Percentiles rank a stretch among this genome's conserved stretches.
phyloP scores from a whole-genome alignment of 1,140 invertebrate species.

The Lepeophtheirus salmonis region DNA sequence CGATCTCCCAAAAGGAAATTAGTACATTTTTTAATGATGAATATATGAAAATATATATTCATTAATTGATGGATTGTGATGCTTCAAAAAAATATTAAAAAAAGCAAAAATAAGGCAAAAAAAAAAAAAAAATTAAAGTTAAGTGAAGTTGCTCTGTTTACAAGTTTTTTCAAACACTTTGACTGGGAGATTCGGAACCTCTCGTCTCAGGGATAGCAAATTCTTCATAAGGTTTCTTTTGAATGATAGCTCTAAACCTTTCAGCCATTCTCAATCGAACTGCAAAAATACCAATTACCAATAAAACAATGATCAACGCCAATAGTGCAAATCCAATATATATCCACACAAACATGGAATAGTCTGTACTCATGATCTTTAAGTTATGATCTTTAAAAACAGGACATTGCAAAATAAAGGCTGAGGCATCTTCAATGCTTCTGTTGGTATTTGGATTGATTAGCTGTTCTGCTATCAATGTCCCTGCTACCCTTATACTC shows the following conservation, averaged over 20 bases:
- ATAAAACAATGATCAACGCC: not conserved
- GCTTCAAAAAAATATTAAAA: too few species aligned
- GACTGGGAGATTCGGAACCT: not conserved
- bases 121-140: too few species aligned
- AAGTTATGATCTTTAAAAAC: not conserved
- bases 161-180: too few species aligned
- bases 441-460: not conserved
- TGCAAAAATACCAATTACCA: not conserved
- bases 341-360: not conserved
- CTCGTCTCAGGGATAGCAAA: not conserved
- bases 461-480: not conserved
- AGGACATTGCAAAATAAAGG: not conserved
- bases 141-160: too few species aligned
- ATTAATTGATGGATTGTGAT: too few species aligned
- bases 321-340: not conserved
- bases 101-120: too few species aligned
- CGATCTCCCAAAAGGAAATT: not conserved
- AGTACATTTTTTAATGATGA: too few species aligned
- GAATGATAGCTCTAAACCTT: not conserved
- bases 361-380: not conserved
- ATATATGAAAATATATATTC: too few species aligned
- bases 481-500: not conserved
- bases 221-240: not conserved
- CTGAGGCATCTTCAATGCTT: not conserved
- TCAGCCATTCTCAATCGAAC: not conserved